phyloP scores from a whole-genome alignment of 2,797 vertebrate species.

The Paratrypauchen microcephalus region DNA sequence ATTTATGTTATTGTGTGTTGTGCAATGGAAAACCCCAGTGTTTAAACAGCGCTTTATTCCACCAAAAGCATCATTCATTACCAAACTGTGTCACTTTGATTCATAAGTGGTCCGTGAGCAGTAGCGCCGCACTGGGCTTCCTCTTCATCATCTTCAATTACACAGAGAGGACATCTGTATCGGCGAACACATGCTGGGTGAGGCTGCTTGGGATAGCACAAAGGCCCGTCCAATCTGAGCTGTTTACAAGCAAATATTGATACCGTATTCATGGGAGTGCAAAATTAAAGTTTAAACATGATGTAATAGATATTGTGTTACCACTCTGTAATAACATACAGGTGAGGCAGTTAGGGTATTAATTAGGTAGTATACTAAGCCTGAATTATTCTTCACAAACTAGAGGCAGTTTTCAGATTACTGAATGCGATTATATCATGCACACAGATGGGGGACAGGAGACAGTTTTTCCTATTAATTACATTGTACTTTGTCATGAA shows the following conservation, averaged over 20 bases:
- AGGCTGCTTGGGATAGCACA: slow-evolving; percentile 20
- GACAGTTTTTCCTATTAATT: no score
- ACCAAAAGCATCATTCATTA: slow-evolving; percentile 48
- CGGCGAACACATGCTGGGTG: slow-evolving; percentile 38
- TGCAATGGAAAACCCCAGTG: slow-evolving; percentile 15
- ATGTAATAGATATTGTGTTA: background rate
- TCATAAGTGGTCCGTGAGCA: slow-evolving; percentile 51
- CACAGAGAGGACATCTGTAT: slow-evolving; percentile 49
- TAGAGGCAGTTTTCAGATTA: no score
- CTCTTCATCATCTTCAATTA: slow-evolving; percentile 64
- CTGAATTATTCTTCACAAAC: no score
- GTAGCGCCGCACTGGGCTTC: slow-evolving; percentile 43
- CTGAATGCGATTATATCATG: no score
- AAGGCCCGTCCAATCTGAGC: slow-evolving; percentile 24
- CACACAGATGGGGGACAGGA: no score
- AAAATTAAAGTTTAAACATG: slow-evolving; percentile 8
- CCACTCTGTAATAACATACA: no score
- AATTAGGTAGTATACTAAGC: no score
- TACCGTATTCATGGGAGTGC: slow-evolving; percentile 12
- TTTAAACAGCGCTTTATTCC: slow-evolving; percentile 36
- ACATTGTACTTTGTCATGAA: no score
- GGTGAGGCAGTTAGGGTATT: no score
- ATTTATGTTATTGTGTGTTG: slow-evolving; percentile 26
- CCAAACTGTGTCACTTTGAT: slow-evolving; percentile 55
- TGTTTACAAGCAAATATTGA: slow-evolving; percentile 31